These are phyloP conservation scores for Clarias magur DNA, from an alignment of 2,113 vertebrate species.

Conservation along the genomic window DNA sequence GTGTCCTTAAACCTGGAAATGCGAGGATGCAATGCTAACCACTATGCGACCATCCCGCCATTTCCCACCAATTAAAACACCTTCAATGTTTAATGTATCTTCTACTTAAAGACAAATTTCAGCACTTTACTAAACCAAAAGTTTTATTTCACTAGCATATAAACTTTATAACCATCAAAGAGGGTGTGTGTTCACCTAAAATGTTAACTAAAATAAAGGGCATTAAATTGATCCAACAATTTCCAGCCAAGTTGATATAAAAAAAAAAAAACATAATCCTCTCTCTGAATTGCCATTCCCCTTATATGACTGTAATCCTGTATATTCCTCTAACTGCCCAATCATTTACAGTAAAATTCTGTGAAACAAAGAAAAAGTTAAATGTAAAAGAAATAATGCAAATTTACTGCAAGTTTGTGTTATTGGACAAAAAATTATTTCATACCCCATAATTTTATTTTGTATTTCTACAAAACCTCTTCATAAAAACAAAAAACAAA, in stretches of 20 bases:
- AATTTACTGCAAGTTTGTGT: neutral
- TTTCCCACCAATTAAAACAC: neutral
- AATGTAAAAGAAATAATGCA: neutral
- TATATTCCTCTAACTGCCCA: neutral
- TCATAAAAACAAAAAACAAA: conserved; percentile 16
- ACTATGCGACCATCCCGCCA: neutral
- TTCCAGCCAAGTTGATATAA: too few species aligned
- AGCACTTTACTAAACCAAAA: neutral
- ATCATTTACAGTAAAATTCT: neutral
- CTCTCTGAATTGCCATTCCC: neutral
- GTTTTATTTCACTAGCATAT: neutral
- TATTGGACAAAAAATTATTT: neutral
- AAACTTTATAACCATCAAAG: neutral
- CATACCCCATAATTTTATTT: conserved; percentile 25
- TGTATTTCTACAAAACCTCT: neutral
- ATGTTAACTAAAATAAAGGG: neutral
- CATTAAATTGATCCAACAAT: neutral
- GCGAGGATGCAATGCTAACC: neutral
- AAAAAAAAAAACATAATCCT: too few species aligned
- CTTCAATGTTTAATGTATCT: neutral
- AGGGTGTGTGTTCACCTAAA: neutral
- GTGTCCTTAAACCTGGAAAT: too few species aligned
- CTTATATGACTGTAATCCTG: neutral
- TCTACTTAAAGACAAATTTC: neutral
- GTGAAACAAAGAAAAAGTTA: neutral